phyloP scores from a whole-genome alignment of 2,797 vertebrate species.

The Capromys pilorides region DNA sequence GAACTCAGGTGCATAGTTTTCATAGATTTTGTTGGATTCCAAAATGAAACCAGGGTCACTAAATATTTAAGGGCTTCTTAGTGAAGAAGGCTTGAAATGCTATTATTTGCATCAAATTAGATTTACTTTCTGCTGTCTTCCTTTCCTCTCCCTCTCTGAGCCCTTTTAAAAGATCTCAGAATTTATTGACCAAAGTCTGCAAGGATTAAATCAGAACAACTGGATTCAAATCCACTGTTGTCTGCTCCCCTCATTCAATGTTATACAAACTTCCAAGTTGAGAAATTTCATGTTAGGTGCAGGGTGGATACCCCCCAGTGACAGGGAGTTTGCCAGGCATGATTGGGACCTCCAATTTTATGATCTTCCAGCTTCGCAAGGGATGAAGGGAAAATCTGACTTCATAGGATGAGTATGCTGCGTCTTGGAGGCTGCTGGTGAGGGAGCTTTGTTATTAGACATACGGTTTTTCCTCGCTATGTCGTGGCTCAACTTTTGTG shows the following conservation, averaged over 20 bases:
- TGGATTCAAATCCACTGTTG: not conserved
- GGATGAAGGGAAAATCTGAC: not conserved
- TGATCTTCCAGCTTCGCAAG: not conserved
- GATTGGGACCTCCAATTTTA: not conserved
- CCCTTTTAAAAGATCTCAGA: not conserved
- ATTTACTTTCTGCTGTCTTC: not conserved
- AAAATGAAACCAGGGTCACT: not conserved
- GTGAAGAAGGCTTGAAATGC: not conserved
- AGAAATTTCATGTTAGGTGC: not conserved
- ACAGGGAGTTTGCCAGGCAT: not conserved
- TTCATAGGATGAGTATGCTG: not conserved
- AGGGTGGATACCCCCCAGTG: not conserved
- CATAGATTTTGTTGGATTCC: not conserved
- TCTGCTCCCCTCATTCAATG: not conserved
- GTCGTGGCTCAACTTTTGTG: too few relatives aligned
- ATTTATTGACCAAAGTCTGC: not conserved
- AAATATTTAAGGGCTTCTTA: not conserved
- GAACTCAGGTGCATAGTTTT: not conserved
- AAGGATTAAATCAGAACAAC: not conserved
- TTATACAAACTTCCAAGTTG: not conserved
- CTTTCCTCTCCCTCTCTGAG: not conserved
- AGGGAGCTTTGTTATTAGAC: not conserved
- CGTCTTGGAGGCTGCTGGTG: not conserved
- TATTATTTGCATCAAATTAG: not conserved
- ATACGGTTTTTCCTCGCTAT: too few relatives aligned